phyloP scores from a whole-genome alignment of 2,113 vertebrate genomes.

The Ciconia maguari region DNA sequence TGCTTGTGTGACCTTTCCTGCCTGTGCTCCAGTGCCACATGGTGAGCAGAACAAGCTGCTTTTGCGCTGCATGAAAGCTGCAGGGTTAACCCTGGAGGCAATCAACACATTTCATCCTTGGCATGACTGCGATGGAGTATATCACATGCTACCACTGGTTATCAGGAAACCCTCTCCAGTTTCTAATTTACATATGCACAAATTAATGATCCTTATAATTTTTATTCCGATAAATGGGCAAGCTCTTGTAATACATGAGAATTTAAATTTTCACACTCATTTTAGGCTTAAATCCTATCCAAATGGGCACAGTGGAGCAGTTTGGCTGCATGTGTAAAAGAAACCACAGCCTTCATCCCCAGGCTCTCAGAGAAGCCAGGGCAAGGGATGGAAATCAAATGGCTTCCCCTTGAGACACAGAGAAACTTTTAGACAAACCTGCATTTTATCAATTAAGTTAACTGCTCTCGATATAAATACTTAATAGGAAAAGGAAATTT shows the following conservation, averaged over 20 bases:
- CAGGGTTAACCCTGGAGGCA: constrained; percentile 35
- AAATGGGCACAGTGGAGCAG: neutral
- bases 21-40: constrained; percentile 44
- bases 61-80: neutral
- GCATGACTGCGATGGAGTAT: neutral
- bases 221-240: neutral
- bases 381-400: neutral
- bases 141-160: neutral
- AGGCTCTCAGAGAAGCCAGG: neutral
- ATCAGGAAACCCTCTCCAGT: neutral
- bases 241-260: neutral
- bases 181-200: neutral
- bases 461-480: neutral
- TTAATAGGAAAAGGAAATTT: neutral
- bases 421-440: neutral
- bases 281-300: neutral
- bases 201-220: constrained; percentile 37
- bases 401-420: neutral
- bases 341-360: neutral
- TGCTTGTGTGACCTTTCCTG: constrained; percentile 59
- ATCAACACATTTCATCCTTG: constrained; percentile 49
- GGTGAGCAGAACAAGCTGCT: constrained; percentile 61
- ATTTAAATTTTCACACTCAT: neutral
- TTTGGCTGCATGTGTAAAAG: neutral
- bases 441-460: neutral